Base-by-base conservation (phyloP, 2,888 invertebrate species). In the Lordiphosa fenestrarum region DNA sequence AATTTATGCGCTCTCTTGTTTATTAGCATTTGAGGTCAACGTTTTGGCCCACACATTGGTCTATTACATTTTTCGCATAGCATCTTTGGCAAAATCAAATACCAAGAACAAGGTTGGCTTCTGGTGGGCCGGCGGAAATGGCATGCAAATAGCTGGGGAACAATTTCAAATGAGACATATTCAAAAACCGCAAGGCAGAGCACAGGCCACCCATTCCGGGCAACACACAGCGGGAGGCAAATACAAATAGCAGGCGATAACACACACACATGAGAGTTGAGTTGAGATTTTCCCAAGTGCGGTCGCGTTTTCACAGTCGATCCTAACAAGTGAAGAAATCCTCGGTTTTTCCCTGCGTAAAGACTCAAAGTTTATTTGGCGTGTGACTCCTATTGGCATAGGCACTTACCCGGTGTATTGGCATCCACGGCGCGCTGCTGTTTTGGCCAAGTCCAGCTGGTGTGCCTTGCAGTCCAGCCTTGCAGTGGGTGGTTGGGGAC, bases 101-200 rank as follows among this genome's bases (percentile, higher is more conserved):
- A 67, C 81, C 58, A 63, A 59, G 57, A 53, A 23, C 40, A 35
- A 19, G 64, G 35, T 46, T 44, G 53, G 53, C 55, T 13, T 47
- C n/a, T 12, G 19, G 12, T 12, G 3, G 23, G 23, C 6, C 12
- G 6, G 2, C 39, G 19, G 36, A 36, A 48, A 36, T 15, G 38
- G 41, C 25, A 42, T 13, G 51, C 61, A 62, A 63, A 71, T 64
- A 64, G 56, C 53, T 53, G 58, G 58, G 68, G 73, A 76, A 81
- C 74, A 83, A 76, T 83, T 80, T 76, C 62, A 77, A 84, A 77
- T 84, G 84, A 84, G 77, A 77, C 77, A 77, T 77, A 76, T 80
- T 80, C 63, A 80, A 76, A 58, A 58, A 55, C 61, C 66, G 52
- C 52, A 58, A 46, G 41, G 71, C 68, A 67, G 52, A 44, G 33